Evolutionary conservation across 2,888 invertebrate species (phyloP), one percentile per base, ranked within the genome.

Genomic region (Morpho deidamia): DNA sequence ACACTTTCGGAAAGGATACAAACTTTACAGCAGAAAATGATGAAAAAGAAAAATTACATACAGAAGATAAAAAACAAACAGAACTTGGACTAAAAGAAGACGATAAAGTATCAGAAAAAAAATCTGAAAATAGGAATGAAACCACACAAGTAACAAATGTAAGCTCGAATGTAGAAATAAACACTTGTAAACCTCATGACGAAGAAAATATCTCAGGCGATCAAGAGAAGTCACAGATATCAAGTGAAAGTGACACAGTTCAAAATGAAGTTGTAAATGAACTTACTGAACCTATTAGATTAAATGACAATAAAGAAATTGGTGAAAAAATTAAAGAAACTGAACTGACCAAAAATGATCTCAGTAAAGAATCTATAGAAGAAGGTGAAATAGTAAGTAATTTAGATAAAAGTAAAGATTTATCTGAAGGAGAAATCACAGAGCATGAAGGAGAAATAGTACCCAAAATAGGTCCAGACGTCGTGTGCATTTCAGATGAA

Each of bases 401-500:
- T 37, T 8, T 40, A 37, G 53, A 70, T 10, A 70, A 23, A 23
- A 23, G 23, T 5, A 23, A 66, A 23, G 69, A 79, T 12, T 44
- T 77, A 12, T 82, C 90, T 0, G 86, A 84, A 49, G 84, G 85
- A 7, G 85, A 85, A 62, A 37, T 85, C 32, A 69, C 76, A 74
- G 43, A 87, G 80, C 59, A 81, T 84, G 11, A 83, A 82, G 41
- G 11, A 5, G 42, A 43, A 23, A 23, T 11, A 67, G 11, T 34
- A 32, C 23, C 11, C 3, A 34, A 42, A 60, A 75, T 0, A 68
- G 74, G 58, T 78, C 86, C 3, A 0, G 91, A 91, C 75, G 85
- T 92, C 0, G 83, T 92, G 3, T 89, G 88, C 14, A 91, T 92
- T 58, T 89, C 89, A 1, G 90, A 89, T 40, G 88, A 89, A 2